These are phyloP conservation scores for Chaenogobius annularis DNA, from an alignment of 2,113 vertebrate species.

Conservation along the genomic window DNA sequence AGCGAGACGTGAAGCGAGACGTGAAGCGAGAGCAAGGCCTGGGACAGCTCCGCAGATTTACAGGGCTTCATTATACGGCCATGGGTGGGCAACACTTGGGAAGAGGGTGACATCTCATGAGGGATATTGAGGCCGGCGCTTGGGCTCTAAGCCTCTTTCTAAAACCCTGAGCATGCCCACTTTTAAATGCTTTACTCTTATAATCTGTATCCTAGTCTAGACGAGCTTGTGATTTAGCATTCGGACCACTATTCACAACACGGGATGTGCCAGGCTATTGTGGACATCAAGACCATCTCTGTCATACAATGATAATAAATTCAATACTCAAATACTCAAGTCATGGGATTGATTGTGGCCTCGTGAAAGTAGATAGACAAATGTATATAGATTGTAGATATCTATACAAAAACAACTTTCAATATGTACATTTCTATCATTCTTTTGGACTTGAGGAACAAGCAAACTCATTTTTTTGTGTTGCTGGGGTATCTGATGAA, in stretches of 20 bases:
- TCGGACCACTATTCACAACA: background rate
- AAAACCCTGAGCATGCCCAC: conserved; percentile 15
- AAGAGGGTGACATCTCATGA: conserved; percentile 29
- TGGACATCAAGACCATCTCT: no score
- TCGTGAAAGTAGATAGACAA: no score
- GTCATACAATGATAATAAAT: no score
- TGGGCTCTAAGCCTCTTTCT: conserved; percentile 14
- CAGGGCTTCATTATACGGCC: conserved; percentile 23
- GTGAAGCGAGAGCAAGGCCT: no score
- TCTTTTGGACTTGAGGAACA: background rate
- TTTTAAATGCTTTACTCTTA: background rate
- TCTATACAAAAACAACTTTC: no score
- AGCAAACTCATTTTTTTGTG: background rate
- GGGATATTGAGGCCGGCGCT: conserved; percentile 32
- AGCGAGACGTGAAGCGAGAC: no score
- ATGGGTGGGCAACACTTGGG: conserved; percentile 18
- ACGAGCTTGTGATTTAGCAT: background rate
- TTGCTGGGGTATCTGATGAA: background rate
- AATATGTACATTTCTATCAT: background rate
- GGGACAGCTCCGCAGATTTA: conserved; percentile 13
- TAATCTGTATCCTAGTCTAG: conserved; percentile 2
- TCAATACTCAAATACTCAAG: no score
- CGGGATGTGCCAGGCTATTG: background rate
- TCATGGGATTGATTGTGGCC: no score
- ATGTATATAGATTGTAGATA: no score